Conservation (phyloP, 2,797 vertebrate genomes). For the Amblyraja radiata region DNA sequence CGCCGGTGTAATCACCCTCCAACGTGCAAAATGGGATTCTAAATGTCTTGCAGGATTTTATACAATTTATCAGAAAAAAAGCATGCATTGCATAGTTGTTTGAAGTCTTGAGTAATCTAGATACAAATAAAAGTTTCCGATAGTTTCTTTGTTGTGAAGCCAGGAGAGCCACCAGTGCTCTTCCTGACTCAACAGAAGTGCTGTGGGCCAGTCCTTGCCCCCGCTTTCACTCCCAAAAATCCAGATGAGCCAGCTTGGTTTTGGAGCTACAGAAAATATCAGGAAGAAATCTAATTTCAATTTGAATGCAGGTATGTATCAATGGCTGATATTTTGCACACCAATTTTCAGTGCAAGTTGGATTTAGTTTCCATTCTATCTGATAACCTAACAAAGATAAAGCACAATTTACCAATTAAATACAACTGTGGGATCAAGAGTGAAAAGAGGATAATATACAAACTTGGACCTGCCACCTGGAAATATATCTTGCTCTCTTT, state of each 20-base stretch:
- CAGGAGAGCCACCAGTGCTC: background rate
- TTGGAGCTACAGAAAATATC: too few relatives aligned
- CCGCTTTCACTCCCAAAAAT: too few relatives aligned
- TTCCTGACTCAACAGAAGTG: background rate
- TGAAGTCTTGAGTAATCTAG: background rate
- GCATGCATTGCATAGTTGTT: background rate
- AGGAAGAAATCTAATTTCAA: background rate
- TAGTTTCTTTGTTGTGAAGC: background rate
- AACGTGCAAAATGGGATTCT: background rate
- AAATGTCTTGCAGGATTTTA: background rate
- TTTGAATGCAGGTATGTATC: background rate
- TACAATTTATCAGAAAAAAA: background rate
- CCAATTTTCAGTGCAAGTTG: background rate
- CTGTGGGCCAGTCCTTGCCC: background rate
- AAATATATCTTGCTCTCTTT: background rate
- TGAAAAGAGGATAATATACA: background rate
- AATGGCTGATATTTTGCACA: too few relatives aligned
- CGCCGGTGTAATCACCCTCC: background rate
- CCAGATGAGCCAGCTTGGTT: too few relatives aligned
- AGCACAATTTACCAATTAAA: background rate
- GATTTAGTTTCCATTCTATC: background rate
- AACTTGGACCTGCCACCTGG: background rate
- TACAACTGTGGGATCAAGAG: background rate
- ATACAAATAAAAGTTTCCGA: background rate
- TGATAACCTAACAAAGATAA: background rate